A percentile compares a stretch with the other conserved stretches of the same genome.
phyloP scores from a whole-genome alignment of 2,888 invertebrate genomes.

The Podabrus alpinus region DNA sequence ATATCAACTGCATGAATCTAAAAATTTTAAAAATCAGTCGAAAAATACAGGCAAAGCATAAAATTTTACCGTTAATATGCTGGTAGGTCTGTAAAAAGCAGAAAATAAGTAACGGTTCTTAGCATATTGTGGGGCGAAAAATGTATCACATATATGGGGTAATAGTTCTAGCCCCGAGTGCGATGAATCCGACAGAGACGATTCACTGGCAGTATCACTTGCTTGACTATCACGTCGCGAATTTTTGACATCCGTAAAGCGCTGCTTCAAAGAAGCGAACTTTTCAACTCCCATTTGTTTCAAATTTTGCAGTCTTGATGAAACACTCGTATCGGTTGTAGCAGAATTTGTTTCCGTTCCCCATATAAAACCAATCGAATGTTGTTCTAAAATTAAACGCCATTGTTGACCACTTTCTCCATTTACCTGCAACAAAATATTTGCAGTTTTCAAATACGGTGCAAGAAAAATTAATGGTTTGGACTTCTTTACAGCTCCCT shows the following conservation, averaged over 20 bases:
- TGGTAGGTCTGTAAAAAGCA: conserved; percentile 62
- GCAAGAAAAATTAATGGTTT: too few relatives aligned
- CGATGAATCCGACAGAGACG: conserved; percentile 39
- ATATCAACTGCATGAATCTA: conserved; percentile 71
- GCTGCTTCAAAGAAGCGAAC: conserved; percentile 66
- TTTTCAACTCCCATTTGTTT: conserved; percentile 73
- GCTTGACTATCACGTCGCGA: conserved; percentile 48
- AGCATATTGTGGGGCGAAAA: conserved; percentile 62
- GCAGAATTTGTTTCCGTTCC: conserved; percentile 54
- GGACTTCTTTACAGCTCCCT: too few relatives aligned
- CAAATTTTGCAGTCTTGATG: conserved; percentile 65
- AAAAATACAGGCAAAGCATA: not conserved
- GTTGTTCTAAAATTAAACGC: conserved; percentile 80
- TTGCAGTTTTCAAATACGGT: too few relatives aligned
- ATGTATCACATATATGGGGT: conserved; percentile 58
- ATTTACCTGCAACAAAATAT: conserved; percentile 44
- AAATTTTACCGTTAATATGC: conserved; percentile 57
- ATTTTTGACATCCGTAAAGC: conserved; percentile 60
- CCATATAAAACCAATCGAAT: conserved; percentile 74
- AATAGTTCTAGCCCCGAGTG: conserved; percentile 51
- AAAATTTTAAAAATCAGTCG: conserved; percentile 24
- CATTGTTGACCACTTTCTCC: conserved; percentile 72
- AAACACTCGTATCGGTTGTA: conserved; percentile 50
- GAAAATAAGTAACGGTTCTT: conserved; percentile 63
- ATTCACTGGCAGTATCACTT: conserved; percentile 51